phyloP scores from a whole-genome alignment of 1,140 invertebrate species.

The Zaprionus gabonicus region DNA sequence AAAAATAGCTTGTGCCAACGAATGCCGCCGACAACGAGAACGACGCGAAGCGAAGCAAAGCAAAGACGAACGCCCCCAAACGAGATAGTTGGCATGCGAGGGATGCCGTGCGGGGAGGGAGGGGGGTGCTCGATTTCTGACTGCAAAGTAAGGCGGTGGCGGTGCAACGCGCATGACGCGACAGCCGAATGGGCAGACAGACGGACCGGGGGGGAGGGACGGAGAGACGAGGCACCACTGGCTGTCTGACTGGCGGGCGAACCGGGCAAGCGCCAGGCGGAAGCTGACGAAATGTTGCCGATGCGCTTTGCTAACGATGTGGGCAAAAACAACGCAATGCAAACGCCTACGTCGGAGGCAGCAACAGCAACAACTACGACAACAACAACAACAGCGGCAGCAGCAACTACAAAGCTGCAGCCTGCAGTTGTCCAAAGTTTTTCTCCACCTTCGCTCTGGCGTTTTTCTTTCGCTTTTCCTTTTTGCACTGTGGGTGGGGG shows the following conservation, averaged over 20 bases:
- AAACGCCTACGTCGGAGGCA: constrained; percentile 57
- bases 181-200: constrained; percentile 21
- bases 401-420: constrained; percentile 61
- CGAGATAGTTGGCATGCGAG: background rate
- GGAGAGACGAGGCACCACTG: background rate
- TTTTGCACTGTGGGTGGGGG: constrained; percentile 61
- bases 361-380: constrained; percentile 42
- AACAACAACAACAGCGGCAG: constrained; percentile 34
- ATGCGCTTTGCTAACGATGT: constrained; percentile 82
- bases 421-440: constrained; percentile 58
- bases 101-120: background rate
- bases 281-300: constrained; percentile 82
- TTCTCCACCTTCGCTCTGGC: constrained; percentile 52
- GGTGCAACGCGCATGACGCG: constrained; percentile 76
- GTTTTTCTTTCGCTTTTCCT: constrained; percentile 26
- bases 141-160: constrained; percentile 59
- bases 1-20: constrained; percentile 74
- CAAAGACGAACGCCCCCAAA: constrained; percentile 37
- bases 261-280: constrained; percentile 44
- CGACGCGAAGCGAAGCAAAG: constrained; percentile 47
- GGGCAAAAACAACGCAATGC: constrained; percentile 80
- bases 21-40: constrained; percentile 32
- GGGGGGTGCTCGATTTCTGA: constrained; percentile 6
- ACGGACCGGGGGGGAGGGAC: constrained; percentile 15
- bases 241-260: constrained; percentile 36